Base-by-base conservation (phyloP, 2,113 vertebrate species). In the Trochalopteron elliotii region DNA sequence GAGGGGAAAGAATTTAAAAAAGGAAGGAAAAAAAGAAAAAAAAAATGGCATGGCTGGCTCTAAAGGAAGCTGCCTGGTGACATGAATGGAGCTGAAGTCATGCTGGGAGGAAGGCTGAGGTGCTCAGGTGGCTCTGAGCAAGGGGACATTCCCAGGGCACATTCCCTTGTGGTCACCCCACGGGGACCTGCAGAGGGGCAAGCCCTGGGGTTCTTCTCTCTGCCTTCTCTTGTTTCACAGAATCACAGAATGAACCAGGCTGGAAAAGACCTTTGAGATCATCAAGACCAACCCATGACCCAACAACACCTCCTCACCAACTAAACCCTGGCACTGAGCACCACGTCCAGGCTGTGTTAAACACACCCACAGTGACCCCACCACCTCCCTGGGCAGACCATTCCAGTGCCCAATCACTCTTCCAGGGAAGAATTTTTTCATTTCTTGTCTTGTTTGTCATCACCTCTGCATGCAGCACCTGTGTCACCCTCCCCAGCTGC, bases 31-130 rank as follows among this genome's bases (percentile, higher is more conserved):
- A 14, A 23, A 47, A 16, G 52, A 16, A 35, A 10, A 20, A 23
- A 52, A 18, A 63, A 39, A 27, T 35, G 23, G 47, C 65, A 31
- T 30, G 88, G 4, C 53, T 31, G 27, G 68, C 76, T 93, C 1
- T 31, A 68, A 75, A 94, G 87, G 87, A 90, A 94, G 71, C 75
- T 63, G 90, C 60, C 68, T 64, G 61, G 13, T 88, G 92, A 15
- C 75, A 87, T 39, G 94, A 90, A 93, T 87, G 92, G 89, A 78
- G 59, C 68, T 76, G 74, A 12, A 74, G 69, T 30, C 35, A 0
- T 8, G 53, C 37, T 25, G 5, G 0, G 22, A 37, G 83, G 76
- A 57, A 67, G 74, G 11, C n/a, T 3, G 15, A 42, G 33, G 28
- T 3, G 44, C 83, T 77, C 68, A 11, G 67, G 83, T 22, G 63